phyloP scores from a whole-genome alignment of 2,888 invertebrate species.

The Ophion slaviceki region DNA sequence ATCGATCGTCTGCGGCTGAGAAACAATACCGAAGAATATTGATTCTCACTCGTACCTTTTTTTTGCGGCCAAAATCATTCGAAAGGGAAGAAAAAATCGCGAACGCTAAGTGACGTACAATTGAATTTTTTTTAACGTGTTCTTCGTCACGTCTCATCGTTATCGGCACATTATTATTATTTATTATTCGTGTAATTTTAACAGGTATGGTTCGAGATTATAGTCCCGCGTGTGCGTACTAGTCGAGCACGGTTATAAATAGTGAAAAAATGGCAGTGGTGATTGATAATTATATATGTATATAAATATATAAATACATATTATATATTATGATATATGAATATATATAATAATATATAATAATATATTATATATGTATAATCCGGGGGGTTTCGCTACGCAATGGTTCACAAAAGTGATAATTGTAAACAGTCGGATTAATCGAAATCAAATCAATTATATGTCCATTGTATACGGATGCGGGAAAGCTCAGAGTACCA shows the following conservation, averaged over 20 bases:
- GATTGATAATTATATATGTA: slow-evolving; percentile 55
- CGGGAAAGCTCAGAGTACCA: slow-evolving; percentile 75
- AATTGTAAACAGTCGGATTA: slow-evolving; percentile 68
- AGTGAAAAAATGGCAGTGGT: slow-evolving; percentile 64
- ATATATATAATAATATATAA: slow-evolving; percentile 42
- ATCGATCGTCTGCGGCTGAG: slow-evolving; percentile 35
- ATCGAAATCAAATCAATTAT: slow-evolving; percentile 62
- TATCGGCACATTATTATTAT: neutral
- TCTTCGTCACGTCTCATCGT: neutral
- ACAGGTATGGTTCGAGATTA: slow-evolving; percentile 21
- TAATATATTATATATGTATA: slow-evolving; percentile 40
- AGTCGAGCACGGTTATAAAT: slow-evolving; percentile 54
- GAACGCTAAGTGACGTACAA: neutral
- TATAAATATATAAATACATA: slow-evolving; percentile 53
- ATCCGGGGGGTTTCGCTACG: slow-evolving; percentile 79
- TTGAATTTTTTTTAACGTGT: neutral
- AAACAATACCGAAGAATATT: neutral
- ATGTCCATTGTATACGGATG: slow-evolving; percentile 69
- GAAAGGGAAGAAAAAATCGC: neutral
- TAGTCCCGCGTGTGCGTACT: slow-evolving; percentile 46
- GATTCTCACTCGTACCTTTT: neutral
- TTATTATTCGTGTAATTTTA: slow-evolving; percentile 5
- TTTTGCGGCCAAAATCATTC: neutral
- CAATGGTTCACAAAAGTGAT: slow-evolving; percentile 81
- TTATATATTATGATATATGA: slow-evolving; percentile 29